Evolutionary conservation across 1,140 invertebrate species (phyloP).

Genomic region (Aleiodes sp.): DNA sequence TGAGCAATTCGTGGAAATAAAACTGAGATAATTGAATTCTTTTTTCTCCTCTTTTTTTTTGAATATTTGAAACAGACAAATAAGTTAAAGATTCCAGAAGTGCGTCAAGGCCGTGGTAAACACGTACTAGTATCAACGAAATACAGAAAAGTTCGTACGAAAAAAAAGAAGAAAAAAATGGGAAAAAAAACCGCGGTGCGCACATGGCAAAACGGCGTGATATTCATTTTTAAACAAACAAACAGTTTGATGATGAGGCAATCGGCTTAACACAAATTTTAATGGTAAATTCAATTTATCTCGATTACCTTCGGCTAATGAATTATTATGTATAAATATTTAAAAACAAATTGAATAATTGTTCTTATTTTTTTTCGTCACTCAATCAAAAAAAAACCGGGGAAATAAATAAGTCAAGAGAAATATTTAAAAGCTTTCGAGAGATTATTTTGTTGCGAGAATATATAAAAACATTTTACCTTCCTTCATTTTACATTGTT

Average conservation of each 20-base stretch:
- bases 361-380: no score
- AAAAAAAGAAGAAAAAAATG: no score
- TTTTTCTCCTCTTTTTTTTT: neutral
- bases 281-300: no score
- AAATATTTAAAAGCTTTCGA: no score
- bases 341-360: no score
- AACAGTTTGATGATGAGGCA: conserved; percentile 57
- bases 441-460: no score
- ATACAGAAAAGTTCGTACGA: conserved; percentile 20
- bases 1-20: neutral
- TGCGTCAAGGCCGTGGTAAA: conserved; percentile 13
- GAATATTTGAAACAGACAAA: conserved; percentile 1
- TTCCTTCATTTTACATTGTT: no score
- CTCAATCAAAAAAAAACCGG: no score
- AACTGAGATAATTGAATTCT: neutral
- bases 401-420: no score
- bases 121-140: neutral
- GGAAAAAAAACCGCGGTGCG: no score
- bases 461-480: no score
- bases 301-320: neutral
- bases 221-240: conserved; percentile 60
- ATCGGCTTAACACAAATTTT: no score
- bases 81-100: neutral
- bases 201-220: conserved; percentile 50
- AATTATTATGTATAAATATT: neutral